Evolutionary conservation across 2,113 vertebrate species (phyloP), one percentile per base, ranked within the genome.

Genomic region (Chiloscyllium plagiosum): DNA sequence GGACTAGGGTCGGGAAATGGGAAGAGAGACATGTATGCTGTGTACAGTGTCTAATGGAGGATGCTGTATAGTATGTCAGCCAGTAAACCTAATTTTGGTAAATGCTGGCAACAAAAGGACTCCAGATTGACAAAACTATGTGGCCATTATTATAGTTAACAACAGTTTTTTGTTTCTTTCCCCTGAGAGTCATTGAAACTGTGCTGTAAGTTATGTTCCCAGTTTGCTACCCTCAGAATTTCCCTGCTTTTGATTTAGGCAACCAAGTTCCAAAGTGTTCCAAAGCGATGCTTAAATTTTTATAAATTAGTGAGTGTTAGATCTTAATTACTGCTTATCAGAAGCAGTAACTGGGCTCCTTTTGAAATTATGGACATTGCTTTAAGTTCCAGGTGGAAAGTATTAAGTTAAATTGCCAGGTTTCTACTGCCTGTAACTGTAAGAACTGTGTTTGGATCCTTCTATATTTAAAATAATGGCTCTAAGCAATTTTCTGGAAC

Each of bases 391-490:
- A 69, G 0, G 0, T 42, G 90, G 33, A 33, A 68, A 37, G 69
- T 10, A 26, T 94, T 12, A 37, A 69, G n/a, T 37, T 13, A 42
- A 47, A 47, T n/a, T 37, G 37, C 17, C 65, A 15, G 20, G n/a
- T 7, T 68, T 66, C 56, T 69, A 20, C 68, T 33, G 29, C 42
- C 52, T 13, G 26, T n/a, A 61, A 4, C 26, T 69, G 69, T 10
- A 94, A 94, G 65, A 94, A 68, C 20, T 52, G 24, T 13, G 12
- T 56, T 89, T 26, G 65, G 61, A 68, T 37, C n/a, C n/a, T 93
- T 94, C 92, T 94, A 22, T 42, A 68, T 94, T 89, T 89, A 52
- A 17, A 90, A 29, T 90, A 90, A 90, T 70, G 37, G 19, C 22
- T 94, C 61, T 37, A 20, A 69, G n/a, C 92, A n/a, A 29, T 69